phyloP scores from a whole-genome alignment of 2,888 invertebrate species.

The Pammene aurita region DNA sequence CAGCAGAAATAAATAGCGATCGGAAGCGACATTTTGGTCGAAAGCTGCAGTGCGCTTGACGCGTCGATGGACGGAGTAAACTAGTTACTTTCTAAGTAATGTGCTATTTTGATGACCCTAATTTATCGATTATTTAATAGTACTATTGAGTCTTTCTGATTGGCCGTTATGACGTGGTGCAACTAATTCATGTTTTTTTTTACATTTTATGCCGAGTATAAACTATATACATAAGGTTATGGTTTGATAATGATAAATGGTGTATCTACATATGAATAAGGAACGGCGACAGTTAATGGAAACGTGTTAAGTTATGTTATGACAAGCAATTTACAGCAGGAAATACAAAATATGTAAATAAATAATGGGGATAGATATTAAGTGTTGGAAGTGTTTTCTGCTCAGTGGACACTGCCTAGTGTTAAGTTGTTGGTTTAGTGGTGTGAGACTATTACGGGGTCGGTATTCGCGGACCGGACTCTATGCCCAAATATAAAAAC shows the following conservation, averaged over 20 bases:
- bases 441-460: constrained; percentile 71
- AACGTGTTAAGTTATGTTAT: not conserved
- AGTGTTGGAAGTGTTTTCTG: constrained; percentile 52
- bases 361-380: constrained; percentile 47
- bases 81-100: too few relatives aligned
- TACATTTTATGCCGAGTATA: not conserved
- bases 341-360: constrained; percentile 8
- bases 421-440: constrained; percentile 46
- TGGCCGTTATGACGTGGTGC: not conserved
- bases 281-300: constrained; percentile 1
- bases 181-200: not conserved
- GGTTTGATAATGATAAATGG: not conserved
- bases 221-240: not conserved
- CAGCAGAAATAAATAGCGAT: too few relatives aligned
- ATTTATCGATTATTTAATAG: not conserved
- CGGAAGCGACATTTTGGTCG: too few relatives aligned
- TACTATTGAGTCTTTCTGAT: not conserved
- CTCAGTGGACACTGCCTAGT: constrained; percentile 41
- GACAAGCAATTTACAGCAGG: constrained; percentile 1
- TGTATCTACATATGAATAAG: not conserved
- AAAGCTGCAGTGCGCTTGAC: too few relatives aligned
- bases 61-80: too few relatives aligned
- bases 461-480: constrained; percentile 42
- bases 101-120: not conserved
- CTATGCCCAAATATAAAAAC: constrained; percentile 70